Percentiles rank a stretch among this genome's conserved stretches.
These are phyloP conservation scores for Bombus polaris DNA, from an alignment of 1,140 invertebrate species.

Conservation along the genomic window DNA sequence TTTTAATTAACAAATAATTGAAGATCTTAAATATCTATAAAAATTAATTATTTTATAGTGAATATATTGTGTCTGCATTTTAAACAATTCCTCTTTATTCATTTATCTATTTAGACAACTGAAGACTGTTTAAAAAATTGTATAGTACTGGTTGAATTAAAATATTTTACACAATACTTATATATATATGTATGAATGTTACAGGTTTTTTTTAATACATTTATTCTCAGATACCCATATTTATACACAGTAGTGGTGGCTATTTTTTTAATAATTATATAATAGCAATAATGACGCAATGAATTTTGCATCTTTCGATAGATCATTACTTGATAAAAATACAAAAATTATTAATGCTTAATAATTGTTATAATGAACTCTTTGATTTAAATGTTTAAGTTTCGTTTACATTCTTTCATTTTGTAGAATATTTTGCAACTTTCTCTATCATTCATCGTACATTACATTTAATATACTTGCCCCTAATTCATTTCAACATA, in stretches of 20 bases:
- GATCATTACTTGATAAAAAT: constrained; percentile 78
- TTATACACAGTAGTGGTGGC: constrained; percentile 76
- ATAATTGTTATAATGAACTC: constrained; percentile 73
- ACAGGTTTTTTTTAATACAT: constrained; percentile 71
- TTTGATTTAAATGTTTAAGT: constrained; percentile 60
- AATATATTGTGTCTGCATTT: neutral
- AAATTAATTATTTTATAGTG: neutral
- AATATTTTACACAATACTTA: constrained; percentile 31
- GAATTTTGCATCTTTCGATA: constrained; percentile 73
- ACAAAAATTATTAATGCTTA: constrained; percentile 77
- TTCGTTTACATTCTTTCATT: constrained; percentile 35
- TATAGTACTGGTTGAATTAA: constrained; percentile 12
- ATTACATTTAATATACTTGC: constrained; percentile 70
- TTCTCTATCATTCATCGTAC: constrained; percentile 64
- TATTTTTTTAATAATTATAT: constrained; percentile 74
- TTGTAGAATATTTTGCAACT: constrained; percentile 51
- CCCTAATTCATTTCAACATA: constrained; percentile 61
- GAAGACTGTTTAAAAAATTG: neutral
- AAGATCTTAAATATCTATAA: neutral
- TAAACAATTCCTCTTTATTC: neutral
- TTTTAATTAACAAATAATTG: neutral
- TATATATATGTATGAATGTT: constrained; percentile 39
- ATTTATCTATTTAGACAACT: neutral
- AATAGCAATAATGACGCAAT: constrained; percentile 74
- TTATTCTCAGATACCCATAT: constrained; percentile 78